These are phyloP conservation scores for Drosophila bipectinata DNA, from an alignment of 1,140 invertebrate genomes.

Conservation along the genomic window DNA sequence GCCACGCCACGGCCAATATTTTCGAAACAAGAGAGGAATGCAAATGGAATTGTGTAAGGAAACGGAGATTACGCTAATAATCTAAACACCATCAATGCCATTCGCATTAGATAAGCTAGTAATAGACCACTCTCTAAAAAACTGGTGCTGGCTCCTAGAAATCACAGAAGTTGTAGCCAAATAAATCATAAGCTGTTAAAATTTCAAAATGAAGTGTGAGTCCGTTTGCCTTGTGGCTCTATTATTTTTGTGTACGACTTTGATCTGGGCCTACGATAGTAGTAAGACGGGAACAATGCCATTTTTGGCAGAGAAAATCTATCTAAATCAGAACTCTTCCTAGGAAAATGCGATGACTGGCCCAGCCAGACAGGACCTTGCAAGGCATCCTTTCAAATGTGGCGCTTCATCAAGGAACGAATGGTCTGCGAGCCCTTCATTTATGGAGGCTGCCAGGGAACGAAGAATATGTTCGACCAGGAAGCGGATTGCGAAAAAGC, in stretches of 20 bases:
- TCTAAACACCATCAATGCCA: too few species aligned
- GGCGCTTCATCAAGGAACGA: slow-evolving; percentile 35
- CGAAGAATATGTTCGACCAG: slow-evolving; percentile 39
- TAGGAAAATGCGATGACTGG: slow-evolving; percentile 37
- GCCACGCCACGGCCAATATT: too few species aligned
- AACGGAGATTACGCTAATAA: too few species aligned
- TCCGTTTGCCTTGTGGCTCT: neutral
- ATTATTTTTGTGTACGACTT: neutral
- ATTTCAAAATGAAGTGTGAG: slow-evolving; percentile 9
- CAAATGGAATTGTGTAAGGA: too few species aligned
- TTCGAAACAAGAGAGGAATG: too few species aligned
- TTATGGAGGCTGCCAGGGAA: slow-evolving; percentile 44
- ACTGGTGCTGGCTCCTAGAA: neutral
- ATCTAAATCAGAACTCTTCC: neutral
- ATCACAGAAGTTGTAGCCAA: neutral
- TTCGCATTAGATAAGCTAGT: too few species aligned
- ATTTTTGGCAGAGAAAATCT: neutral
- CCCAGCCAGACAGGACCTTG: slow-evolving; percentile 43
- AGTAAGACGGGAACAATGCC: slow-evolving; percentile 13
- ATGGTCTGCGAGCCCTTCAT: slow-evolving; percentile 33
- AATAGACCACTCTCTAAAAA: too few species aligned
- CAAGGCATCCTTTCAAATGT: slow-evolving; percentile 33
- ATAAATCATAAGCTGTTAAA: neutral
- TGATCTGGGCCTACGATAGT: slow-evolving; percentile 9
- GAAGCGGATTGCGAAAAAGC: slow-evolving; percentile 29